Conservation (phyloP, 2,888 invertebrate species). For the Lepetodrilus schrolli region DNA sequence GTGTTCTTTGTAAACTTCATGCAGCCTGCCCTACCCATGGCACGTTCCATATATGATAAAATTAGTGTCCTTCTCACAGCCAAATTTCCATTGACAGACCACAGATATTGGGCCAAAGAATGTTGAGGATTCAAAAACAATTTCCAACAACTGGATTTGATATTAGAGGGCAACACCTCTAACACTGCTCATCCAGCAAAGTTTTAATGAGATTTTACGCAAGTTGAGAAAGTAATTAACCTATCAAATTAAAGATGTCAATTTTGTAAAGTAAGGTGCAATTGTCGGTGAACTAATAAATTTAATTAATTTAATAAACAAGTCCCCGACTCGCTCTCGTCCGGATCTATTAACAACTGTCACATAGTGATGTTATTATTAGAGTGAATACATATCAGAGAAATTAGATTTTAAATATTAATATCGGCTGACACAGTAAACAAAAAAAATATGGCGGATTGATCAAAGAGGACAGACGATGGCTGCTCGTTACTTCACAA, state of each 20-base stretch:
- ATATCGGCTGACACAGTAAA: slow-evolving; percentile 16
- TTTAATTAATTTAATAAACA: slow-evolving; percentile 6
- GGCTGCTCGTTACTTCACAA: background rate
- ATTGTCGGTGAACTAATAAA: background rate
- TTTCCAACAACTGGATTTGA: too few species aligned
- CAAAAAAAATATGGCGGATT: background rate
- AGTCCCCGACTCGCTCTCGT: background rate
- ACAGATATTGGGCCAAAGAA: too few species aligned
- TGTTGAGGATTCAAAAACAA: too few species aligned
- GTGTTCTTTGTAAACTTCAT: too few species aligned
- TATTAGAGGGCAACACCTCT: slow-evolving; percentile 9
- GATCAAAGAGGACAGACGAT: background rate
- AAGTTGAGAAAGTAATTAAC: slow-evolving; percentile 7
- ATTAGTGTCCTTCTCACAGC: too few species aligned
- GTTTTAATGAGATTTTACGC: background rate
- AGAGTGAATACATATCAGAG: background rate
- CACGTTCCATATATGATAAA: too few species aligned
- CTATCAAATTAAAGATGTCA: slow-evolving; percentile 16
- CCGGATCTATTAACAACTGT: background rate
- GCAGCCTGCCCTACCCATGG: too few species aligned
- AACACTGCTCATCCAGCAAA: background rate
- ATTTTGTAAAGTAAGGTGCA: background rate
- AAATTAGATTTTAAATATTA: slow-evolving; percentile 25
- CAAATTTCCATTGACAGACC: too few species aligned
- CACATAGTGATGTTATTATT: background rate